phyloP scores from a whole-genome alignment of 2,797 vertebrate species.

The Remorina albescens region DNA sequence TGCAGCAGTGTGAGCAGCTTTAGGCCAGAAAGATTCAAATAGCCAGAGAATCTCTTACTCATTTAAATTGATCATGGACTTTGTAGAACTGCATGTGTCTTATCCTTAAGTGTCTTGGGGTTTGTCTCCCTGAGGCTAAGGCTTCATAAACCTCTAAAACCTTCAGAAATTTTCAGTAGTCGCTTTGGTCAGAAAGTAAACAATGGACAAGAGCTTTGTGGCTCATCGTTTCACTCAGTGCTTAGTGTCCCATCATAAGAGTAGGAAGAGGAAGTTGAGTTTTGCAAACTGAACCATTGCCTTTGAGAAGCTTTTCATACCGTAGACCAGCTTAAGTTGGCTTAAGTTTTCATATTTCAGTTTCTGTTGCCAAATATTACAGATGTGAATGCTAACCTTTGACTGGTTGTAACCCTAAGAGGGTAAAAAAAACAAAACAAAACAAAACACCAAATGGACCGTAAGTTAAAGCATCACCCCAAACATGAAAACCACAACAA shows the following conservation, averaged over 20 bases:
- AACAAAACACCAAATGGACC: neutral
- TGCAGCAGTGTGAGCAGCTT: slow-evolving; percentile 34
- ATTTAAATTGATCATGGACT: neutral
- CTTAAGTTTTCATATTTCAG: slow-evolving; percentile 24
- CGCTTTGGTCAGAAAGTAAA: neutral
- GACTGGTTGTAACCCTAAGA: neutral
- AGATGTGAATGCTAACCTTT: neutral
- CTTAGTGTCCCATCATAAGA: slow-evolving; percentile 3
- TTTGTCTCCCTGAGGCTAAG: neutral
- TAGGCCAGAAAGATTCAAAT: slow-evolving; percentile 16
- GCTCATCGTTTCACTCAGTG: slow-evolving; percentile 8
- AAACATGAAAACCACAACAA: neutral
- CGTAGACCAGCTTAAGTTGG: slow-evolving; percentile 50
- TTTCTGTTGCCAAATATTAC: neutral
- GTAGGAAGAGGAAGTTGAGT: slow-evolving; percentile 79
- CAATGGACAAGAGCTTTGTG: slow-evolving; percentile 5
- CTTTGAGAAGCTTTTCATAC: slow-evolving; percentile 68
- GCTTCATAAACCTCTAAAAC: neutral
- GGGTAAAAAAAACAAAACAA: neutral
- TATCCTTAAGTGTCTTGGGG: neutral
- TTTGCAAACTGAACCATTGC: slow-evolving; percentile 61
- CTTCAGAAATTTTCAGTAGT: neutral
- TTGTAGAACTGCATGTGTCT: too few relatives aligned
- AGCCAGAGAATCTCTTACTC: neutral
- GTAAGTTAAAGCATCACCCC: neutral